phyloP scores from a whole-genome alignment of 2,797 vertebrate species.

The Cossypha caffra region DNA sequence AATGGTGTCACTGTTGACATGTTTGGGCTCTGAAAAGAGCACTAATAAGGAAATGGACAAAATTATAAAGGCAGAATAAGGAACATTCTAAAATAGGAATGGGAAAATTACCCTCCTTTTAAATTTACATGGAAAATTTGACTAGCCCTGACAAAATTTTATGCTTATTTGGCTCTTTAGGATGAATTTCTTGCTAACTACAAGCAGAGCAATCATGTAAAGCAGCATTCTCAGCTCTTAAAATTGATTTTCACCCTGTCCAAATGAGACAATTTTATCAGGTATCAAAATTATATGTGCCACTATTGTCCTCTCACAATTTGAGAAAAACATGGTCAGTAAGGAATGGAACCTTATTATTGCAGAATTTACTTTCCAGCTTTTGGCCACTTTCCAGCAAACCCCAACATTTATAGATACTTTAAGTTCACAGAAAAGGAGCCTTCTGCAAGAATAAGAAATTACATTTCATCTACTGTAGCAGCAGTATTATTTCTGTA shows the following conservation, averaged over 20 bases:
- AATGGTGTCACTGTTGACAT: conserved; percentile 33
- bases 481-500: neutral
- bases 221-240: neutral
- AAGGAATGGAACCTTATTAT: neutral
- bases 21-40: conserved; percentile 50
- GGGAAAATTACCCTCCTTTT: conserved; percentile 18
- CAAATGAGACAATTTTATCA: neutral
- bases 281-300: neutral
- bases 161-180: conserved; percentile 40
- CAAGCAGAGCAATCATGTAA: conserved; percentile 55
- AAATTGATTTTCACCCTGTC: neutral
- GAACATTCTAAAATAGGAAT: conserved; percentile 44
- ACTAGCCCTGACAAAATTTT: conserved; percentile 41
- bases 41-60: conserved; percentile 43
- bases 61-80: conserved; percentile 15
- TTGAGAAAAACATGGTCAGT: neutral
- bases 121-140: conserved; percentile 35
- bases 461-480: neutral
- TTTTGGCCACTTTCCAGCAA: neutral
- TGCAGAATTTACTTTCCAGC: neutral
- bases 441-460: neutral
- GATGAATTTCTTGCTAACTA: conserved; percentile 13
- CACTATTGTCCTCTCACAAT: neutral
- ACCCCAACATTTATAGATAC: neutral
- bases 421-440: neutral